Percentiles rank a stretch among this genome's conserved stretches.
These are phyloP conservation scores for Pseudochaenichthys georgianus DNA, from an alignment of 2,797 vertebrate species.

Conservation along the genomic window DNA sequence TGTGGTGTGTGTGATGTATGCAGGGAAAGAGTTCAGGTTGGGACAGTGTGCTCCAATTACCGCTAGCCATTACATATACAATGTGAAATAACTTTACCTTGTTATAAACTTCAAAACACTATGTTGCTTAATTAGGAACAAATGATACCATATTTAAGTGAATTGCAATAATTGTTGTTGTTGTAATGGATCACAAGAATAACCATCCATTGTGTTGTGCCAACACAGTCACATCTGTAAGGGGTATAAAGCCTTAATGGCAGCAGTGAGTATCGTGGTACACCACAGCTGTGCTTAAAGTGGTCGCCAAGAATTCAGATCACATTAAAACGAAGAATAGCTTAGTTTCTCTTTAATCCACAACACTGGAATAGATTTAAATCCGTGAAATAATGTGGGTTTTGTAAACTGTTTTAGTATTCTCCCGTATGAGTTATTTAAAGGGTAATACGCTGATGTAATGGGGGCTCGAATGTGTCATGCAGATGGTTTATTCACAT, in stretches of 20 bases:
- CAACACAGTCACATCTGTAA: not conserved
- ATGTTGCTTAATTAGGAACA: not conserved
- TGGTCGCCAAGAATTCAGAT: not conserved
- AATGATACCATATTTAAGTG: not conserved
- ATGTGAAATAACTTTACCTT: not conserved
- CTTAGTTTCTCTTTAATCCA: not conserved
- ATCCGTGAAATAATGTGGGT: not conserved
- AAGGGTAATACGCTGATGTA: not conserved
- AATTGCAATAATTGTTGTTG: not conserved
- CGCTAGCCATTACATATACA: not conserved
- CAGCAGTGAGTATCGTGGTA: not conserved
- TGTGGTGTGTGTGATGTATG: slow-evolving; percentile 50
- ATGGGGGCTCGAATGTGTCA: not conserved
- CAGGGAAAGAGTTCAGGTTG: slow-evolving; percentile 58
- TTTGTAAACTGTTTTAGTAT: no score
- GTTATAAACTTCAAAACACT: not conserved
- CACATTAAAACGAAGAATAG: not conserved
- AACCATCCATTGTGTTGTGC: not conserved
- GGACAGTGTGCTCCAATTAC: slow-evolving; percentile 45
- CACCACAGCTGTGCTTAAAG: not conserved
- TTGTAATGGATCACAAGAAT: not conserved
- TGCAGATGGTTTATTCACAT: not conserved
- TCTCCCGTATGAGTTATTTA: not conserved
- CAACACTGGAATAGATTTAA: not conserved
- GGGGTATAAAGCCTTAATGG: not conserved